A percentile compares a stretch with the other conserved stretches of the same genome.
These are phyloP conservation scores for Xiphophorus maculatus DNA, from an alignment of 2,113 vertebrate genomes.

Conservation along the genomic window DNA sequence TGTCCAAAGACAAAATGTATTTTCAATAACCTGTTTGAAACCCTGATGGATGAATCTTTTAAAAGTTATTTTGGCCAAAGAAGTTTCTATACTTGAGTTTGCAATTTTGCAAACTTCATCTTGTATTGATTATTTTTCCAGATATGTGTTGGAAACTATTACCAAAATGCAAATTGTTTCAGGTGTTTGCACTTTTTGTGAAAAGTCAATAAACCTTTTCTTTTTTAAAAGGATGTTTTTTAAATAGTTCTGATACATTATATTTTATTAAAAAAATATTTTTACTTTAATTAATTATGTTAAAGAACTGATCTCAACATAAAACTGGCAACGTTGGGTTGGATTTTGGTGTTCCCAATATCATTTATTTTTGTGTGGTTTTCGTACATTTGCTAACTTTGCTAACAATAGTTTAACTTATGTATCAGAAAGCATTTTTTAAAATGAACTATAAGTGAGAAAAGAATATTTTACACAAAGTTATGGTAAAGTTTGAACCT, in stretches of 20 bases:
- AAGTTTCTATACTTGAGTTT: neutral
- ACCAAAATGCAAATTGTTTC: neutral
- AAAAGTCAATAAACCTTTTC: neutral
- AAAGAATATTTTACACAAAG: too few relatives aligned
- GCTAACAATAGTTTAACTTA: too few relatives aligned
- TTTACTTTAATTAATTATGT: neutral
- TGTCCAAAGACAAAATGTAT: neutral
- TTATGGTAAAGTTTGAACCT: too few relatives aligned
- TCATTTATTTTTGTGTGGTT: too few relatives aligned
- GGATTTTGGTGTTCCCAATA: neutral
- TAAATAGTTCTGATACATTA: neutral
- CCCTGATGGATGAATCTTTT: too few relatives aligned
- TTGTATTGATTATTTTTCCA: neutral
- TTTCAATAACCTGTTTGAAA: neutral
- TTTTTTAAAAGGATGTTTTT: too few relatives aligned
- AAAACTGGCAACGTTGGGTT: neutral
- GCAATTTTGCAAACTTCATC: neutral
- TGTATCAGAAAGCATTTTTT: too few relatives aligned
- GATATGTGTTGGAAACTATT: neutral
- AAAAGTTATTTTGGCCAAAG: too few relatives aligned
- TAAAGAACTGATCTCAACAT: neutral
- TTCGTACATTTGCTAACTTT: too few relatives aligned
- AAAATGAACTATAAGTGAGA: too few relatives aligned
- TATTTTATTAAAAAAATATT: neutral
- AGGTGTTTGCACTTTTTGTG: neutral